Evolutionary conservation across 2,797 vertebrate genomes (phyloP).

Genomic region (Poecile montanus): DNA sequence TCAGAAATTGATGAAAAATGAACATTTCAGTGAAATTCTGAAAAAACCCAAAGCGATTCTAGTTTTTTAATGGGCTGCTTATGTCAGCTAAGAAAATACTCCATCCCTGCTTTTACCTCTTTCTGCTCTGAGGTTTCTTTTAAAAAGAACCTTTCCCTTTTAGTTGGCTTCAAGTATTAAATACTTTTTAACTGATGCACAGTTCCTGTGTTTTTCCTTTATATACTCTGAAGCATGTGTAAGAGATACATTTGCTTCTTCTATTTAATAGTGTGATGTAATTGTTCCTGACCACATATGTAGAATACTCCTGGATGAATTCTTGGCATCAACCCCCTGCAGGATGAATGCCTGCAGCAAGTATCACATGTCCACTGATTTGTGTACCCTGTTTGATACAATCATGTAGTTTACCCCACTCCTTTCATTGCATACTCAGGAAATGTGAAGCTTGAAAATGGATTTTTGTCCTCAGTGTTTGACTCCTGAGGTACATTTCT

Average conservation of each 20-base stretch:
- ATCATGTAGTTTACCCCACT: not conserved
- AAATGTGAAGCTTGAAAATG: not conserved
- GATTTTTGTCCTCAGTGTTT: not conserved
- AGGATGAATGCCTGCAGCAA: not conserved
- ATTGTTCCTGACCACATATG: not conserved
- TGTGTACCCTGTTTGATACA: not conserved
- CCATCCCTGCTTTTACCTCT: not conserved
- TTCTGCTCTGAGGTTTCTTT: not conserved
- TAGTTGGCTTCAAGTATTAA: not conserved
- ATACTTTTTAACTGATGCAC: not conserved
- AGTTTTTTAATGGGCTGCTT: not conserved
- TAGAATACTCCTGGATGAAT: not conserved
- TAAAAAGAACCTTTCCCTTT: not conserved
- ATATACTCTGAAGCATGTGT: not conserved
- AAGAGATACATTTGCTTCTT: not conserved
- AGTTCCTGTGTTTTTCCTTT: not conserved
- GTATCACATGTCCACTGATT: not conserved
- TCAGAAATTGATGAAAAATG: not conserved
- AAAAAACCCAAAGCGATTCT: not conserved
- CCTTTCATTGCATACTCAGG: not conserved
- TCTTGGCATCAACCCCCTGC: not conserved
- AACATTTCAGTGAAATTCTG: not conserved
- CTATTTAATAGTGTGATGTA: not conserved
- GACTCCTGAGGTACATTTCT: not conserved
- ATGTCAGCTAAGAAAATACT: not conserved